Evolutionary conservation across 2,797 vertebrate species (phyloP).

Genomic region (Vultur gryphus): DNA sequence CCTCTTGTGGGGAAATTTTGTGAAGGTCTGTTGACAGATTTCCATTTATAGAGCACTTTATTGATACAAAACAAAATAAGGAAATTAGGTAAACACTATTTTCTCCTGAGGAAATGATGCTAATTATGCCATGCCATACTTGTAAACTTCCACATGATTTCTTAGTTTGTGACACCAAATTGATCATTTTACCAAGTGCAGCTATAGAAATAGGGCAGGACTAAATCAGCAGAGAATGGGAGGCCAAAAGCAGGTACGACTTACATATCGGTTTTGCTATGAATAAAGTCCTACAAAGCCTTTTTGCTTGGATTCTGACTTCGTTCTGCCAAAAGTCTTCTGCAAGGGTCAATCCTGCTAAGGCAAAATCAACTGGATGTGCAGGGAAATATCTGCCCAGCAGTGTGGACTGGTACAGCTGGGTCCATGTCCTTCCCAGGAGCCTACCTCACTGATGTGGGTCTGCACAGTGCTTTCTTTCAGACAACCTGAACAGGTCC

Average conservation of each 20-base stretch:
- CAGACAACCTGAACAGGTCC: neutral
- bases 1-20: neutral
- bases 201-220: neutral
- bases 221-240: neutral
- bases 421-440: accelerated
- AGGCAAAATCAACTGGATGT: neutral
- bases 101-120: neutral
- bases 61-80: neutral
- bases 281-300: neutral
- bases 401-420: neutral
- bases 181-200: neutral
- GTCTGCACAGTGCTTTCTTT: neutral
- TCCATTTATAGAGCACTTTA: neutral
- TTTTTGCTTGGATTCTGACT: neutral
- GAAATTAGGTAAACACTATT: neutral
- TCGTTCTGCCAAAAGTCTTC: neutral
- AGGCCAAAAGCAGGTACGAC: neutral
- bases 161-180: neutral
- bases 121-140: neutral
- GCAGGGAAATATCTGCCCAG: neutral
- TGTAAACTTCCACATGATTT: neutral
- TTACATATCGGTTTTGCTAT: neutral
- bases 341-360: neutral
- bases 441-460: accelerated
- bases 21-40: neutral